phyloP scores from a whole-genome alignment of 2,797 vertebrate genomes.

The Thripadectes ignobilis region DNA sequence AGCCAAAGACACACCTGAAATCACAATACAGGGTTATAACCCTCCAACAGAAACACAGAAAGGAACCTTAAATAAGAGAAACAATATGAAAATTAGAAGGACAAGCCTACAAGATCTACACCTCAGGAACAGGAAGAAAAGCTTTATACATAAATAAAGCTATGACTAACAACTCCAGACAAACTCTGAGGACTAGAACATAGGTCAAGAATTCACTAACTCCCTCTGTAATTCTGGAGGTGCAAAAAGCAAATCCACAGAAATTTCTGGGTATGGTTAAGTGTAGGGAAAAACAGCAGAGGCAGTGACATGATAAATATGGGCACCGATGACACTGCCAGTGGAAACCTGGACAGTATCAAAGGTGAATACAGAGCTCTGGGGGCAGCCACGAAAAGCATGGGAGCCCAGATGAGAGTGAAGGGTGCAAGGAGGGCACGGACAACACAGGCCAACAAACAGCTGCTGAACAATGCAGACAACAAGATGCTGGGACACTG shows the following conservation, averaged over 20 bases:
- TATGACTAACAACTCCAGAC: background rate
- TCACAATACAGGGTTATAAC: background rate
- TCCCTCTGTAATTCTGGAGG: background rate
- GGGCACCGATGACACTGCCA: background rate
- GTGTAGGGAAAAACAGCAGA: background rate
- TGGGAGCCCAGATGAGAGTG: accelerated
- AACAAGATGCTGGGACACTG: background rate
- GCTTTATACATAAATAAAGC: background rate
- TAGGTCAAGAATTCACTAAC: background rate
- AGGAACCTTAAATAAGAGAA: background rate
- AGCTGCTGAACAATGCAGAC: accelerated
- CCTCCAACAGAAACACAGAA: background rate
- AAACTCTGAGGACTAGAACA: background rate
- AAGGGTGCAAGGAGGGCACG: background rate
- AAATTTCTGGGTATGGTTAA: background rate
- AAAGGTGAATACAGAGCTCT: background rate
- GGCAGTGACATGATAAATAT: background rate
- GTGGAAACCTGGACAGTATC: background rate
- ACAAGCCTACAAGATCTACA: background rate
- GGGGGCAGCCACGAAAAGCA: background rate
- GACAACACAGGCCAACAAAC: background rate
- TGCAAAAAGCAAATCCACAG: background rate
- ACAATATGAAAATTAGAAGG: background rate
- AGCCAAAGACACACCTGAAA: background rate
- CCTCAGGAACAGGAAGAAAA: accelerated